Conservation (phyloP, 2,888 invertebrate genomes). For the Sepiola atlantica region DNA sequence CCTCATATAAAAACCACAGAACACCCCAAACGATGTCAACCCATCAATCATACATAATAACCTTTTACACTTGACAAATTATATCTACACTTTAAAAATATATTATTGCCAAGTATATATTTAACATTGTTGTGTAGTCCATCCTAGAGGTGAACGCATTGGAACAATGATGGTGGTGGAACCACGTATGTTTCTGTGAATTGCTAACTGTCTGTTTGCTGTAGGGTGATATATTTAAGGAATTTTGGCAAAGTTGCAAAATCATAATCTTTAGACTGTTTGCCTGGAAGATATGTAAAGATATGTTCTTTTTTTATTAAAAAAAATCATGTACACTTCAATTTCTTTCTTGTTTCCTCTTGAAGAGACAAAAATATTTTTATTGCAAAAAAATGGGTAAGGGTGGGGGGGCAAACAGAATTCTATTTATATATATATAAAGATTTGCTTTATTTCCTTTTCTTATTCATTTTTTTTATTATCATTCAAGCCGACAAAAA, state of each 20-base stretch:
- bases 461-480: not conserved
- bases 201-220: too few species aligned
- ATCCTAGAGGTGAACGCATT: too few species aligned
- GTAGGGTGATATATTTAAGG: not conserved
- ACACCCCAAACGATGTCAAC: too few species aligned
- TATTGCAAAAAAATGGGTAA: not conserved
- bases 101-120: too few species aligned
- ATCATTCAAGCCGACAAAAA: too few species aligned
- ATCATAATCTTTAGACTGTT: not conserved
- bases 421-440: not conserved
- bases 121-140: too few species aligned
- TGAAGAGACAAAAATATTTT: constrained; percentile 5
- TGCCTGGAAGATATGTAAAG: not conserved
- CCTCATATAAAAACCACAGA: too few species aligned
- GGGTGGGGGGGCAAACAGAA: not conserved
- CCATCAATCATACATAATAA: too few species aligned
- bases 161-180: too few species aligned
- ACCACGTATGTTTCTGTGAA: too few species aligned
- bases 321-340: not conserved
- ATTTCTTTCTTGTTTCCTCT: not conserved
- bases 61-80: too few species aligned
- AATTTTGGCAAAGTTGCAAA: not conserved
- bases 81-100: too few species aligned
- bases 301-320: not conserved
- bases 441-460: not conserved